These are phyloP conservation scores for Drosophila barbarae DNA, from an alignment of 2,888 invertebrate species.

Conservation along the genomic window DNA sequence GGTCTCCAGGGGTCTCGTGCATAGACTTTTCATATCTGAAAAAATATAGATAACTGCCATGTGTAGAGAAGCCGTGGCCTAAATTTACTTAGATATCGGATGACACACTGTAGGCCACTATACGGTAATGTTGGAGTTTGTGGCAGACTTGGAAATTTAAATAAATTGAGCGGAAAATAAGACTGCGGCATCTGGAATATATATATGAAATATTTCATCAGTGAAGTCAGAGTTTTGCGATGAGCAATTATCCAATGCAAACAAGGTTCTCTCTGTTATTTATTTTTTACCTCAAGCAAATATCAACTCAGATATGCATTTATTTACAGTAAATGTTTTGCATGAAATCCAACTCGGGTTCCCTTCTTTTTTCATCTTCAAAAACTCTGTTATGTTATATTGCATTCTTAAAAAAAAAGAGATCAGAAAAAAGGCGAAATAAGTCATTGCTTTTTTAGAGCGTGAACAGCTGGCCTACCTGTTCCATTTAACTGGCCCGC, in stretches of 20 bases:
- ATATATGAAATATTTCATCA: constrained; percentile 3
- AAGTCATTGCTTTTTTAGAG: constrained; percentile 68
- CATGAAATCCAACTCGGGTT: constrained; percentile 45
- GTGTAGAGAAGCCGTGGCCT: constrained; percentile 56
- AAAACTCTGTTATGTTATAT: constrained; percentile 21
- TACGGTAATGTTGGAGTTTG: constrained; percentile 15
- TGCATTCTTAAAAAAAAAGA: constrained; percentile 46
- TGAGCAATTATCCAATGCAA: constrained; percentile 29
- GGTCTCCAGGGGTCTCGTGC: constrained; percentile 40
- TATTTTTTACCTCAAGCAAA: constrained; percentile 31
- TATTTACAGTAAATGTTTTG: constrained; percentile 60
- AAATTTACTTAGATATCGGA: constrained; percentile 55
- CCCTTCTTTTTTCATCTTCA: background rate
- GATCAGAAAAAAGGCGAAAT: constrained; percentile 21
- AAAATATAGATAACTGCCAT: constrained; percentile 58
- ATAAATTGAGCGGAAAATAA: constrained; percentile 14
- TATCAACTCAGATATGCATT: constrained; percentile 48
- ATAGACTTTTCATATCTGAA: constrained; percentile 48
- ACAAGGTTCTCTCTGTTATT: constrained; percentile 8
- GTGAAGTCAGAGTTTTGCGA: background rate
- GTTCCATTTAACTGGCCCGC: constrained; percentile 70
- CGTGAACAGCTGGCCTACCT: constrained; percentile 71
- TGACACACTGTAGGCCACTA: constrained; percentile 22
- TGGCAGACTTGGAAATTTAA: constrained; percentile 3
- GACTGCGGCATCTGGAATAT: background rate